Conservation (phyloP, 2,797 vertebrate species). For the Threskiornis aethiopicus region DNA sequence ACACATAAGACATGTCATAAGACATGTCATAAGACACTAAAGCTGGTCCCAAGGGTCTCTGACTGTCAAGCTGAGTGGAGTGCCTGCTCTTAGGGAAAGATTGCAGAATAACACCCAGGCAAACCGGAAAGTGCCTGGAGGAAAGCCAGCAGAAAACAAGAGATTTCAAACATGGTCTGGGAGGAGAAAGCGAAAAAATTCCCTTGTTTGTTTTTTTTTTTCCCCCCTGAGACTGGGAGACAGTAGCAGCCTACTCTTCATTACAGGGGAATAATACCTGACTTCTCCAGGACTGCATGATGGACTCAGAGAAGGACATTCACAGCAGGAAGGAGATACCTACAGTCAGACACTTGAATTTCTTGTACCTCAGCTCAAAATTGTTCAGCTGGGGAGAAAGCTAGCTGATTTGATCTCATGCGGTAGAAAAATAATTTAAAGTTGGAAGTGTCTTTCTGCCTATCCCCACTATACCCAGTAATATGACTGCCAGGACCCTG, state of each 20-base stretch:
- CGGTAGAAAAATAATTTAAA: background rate
- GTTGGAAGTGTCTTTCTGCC: background rate
- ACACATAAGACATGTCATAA: accelerated
- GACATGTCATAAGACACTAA: too few relatives aligned
- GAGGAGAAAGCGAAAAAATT: background rate
- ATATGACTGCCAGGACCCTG: background rate
- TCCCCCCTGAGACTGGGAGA: background rate
- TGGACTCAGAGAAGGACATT: background rate
- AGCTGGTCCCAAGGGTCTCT: background rate
- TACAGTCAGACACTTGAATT: background rate
- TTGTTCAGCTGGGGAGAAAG: background rate
- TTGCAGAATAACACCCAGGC: background rate
- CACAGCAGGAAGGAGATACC: background rate
- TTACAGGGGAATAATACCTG: background rate
- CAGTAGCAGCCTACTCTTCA: background rate
- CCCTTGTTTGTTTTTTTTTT: too few relatives aligned
- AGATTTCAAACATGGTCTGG: background rate
- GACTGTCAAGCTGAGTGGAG: background rate
- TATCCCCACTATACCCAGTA: background rate
- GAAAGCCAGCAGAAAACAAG: background rate
- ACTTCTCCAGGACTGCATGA: background rate
- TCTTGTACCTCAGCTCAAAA: background rate
- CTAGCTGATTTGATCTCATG: background rate
- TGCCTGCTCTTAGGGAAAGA: background rate
- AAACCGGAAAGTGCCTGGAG: background rate